Evolutionary conservation across 2,888 invertebrate species (phyloP), one percentile per base, ranked within the genome.

Genomic region (Acrobasis repandana): DNA sequence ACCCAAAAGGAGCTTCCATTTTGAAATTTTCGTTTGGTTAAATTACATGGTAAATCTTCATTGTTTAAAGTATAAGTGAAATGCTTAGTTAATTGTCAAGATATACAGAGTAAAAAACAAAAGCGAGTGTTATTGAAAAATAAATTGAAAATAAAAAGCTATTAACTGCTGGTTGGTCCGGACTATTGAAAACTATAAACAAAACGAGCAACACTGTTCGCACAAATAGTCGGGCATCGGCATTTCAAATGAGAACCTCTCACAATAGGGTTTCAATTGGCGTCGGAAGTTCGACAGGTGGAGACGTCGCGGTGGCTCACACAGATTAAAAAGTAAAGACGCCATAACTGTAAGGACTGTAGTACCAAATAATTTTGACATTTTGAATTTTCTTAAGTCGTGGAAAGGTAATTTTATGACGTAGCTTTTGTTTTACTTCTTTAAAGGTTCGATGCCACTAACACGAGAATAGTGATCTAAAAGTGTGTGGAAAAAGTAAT

Each of bases 251-350:
- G 63, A 60, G 58, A 59, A 49, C 51, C 57, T 56, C 18, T 20
- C 16, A 63, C 64, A 60, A 64, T 63, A 52, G 60, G 11, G 18
- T 61, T 62, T 56, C 59, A 64, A 66, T 64, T 64, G 64, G 64
- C 63, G 61, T 60, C 60, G 54, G 10, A 34, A 18, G 54, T 16
- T 60, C 61, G 54, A 54, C 54, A 54, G 54, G 54, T 54, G 54
- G 54, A 38, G 54, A 54, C 54, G 38, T 54, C 54, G 54, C 38
- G 14, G 54, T n/a, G 38, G 11, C 11, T 54, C 38, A 20, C 36
- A 20, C 10, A 38, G 54, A 1, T 9, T 2, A 18, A 16, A 14
- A 36, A 54, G 14, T 38, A 43, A 38, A 54, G 54, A 18, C 54
- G 54, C 54, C 38, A 4, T 4, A 14, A 20, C 36, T 28, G 28